A percentile compares a stretch with the other conserved stretches of the same genome.
Evolutionary conservation across 2,113 vertebrate species (phyloP).

Genomic region (Percopsis transmontana): DNA sequence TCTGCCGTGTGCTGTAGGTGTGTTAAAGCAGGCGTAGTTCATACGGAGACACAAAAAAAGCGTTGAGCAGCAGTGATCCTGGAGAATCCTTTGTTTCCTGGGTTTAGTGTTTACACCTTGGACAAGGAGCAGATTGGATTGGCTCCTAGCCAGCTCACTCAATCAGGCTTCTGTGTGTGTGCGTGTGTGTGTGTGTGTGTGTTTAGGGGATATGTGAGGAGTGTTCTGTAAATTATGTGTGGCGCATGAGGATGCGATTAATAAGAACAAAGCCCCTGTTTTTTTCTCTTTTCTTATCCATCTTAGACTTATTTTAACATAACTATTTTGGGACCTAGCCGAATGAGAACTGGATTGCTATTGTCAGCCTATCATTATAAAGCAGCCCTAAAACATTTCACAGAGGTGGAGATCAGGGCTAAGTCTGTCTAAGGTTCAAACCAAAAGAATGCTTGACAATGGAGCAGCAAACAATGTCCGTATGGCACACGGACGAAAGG

Average conservation of each 20-base stretch:
- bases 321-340: background rate
- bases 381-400: slow-evolving; percentile 11
- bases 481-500: slow-evolving; percentile 14
- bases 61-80: slow-evolving; percentile 6
- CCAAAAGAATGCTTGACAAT: background rate
- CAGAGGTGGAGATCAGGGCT: background rate
- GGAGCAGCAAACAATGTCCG: slow-evolving; percentile 12
- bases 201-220: slow-evolving; percentile 22
- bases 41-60: background rate
- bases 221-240: slow-evolving; percentile 37
- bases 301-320: slow-evolving; percentile 5
- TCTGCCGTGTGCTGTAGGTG: slow-evolving; percentile 9
- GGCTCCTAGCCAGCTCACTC: slow-evolving; percentile 57
- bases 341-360: slow-evolving; percentile 22
- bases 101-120: slow-evolving; percentile 50
- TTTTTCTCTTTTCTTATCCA: slow-evolving; percentile 7
- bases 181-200: slow-evolving; percentile 22
- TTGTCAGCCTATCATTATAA: slow-evolving; percentile 17
- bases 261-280: slow-evolving; percentile 52
- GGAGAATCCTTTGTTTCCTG: slow-evolving; percentile 41
- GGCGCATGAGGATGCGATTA: slow-evolving; percentile 61
- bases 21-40: slow-evolving; percentile 10
- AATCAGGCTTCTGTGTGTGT: slow-evolving; percentile 11
- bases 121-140: slow-evolving; percentile 65
- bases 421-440: background rate